Base-by-base conservation (phyloP, 2,888 invertebrate species). In the Pandemis cinnamomeana region DNA sequence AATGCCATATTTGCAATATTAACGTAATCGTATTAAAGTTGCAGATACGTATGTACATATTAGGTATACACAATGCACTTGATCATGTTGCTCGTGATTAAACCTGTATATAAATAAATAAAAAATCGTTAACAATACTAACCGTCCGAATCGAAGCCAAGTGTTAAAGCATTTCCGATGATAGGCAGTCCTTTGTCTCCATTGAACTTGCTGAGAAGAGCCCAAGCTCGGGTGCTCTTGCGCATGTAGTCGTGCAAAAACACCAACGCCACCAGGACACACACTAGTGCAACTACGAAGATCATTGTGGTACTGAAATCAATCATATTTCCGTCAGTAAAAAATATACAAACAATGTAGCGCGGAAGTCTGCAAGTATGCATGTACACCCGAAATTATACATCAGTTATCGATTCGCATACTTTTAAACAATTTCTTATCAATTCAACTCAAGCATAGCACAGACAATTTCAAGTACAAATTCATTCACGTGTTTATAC, bases 131-230 rank as follows among this genome's bases (percentile, higher is more conserved):
- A n/a, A 36, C 8, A 11, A 4, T 53, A 67, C 61, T 70, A 20
- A 88, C 87, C 85, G 73, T 86, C 85, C 71, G 84, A 80, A 79
- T 85, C 82, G 79, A 84, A 85, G 80, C 85, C 84, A 73, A 86
- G 82, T 81, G 87, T 86, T 75, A 89, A 83, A 80, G 85, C 86
- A 81, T 85, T 88, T 63, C 89, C 90, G 77, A 90, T 83, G 76
- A 90, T 58, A 0, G 85, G 85, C 44, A 87, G 80, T 71, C 86
- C 83, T 53, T 77, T 75, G 76, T 84, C 86, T 76, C 84, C 83
- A 10, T 86, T 85, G 83, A 85, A 85, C 79, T 84, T 79, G 76
- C 80, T 79, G 71, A 85, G 75, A 41, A 81, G 73, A 76, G 81
- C 80, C 82, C 84, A 84, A 13, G 76, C 74, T 10, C 79, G 72